These are phyloP conservation scores for Globodera ellingtonae DNA, from an alignment of 1,140 invertebrate genomes.

Conservation along the genomic window DNA sequence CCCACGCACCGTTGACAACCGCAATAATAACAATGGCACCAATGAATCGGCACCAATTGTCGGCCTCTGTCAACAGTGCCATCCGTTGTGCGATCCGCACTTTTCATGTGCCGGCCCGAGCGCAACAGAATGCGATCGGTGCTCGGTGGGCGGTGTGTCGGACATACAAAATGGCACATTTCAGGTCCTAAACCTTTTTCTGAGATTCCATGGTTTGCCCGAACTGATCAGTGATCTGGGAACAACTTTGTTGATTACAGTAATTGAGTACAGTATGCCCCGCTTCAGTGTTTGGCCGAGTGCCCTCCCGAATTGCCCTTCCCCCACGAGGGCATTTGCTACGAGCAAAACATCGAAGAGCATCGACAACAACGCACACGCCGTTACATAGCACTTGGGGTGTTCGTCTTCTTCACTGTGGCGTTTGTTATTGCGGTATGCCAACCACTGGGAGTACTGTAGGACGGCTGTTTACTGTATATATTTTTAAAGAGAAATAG, in stretches of 20 bases:
- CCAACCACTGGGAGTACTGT: background rate
- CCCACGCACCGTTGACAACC: background rate
- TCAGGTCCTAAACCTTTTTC: background rate
- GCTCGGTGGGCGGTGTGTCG: constrained; percentile 38
- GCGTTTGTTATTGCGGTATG: constrained; percentile 38
- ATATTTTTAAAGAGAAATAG: too few relatives aligned
- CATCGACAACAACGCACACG: background rate
- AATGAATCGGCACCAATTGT: constrained; percentile 7
- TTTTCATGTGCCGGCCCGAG: constrained; percentile 36
- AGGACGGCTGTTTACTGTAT: too few relatives aligned
- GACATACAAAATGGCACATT: constrained; percentile 29
- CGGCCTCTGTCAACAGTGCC: constrained; percentile 41
- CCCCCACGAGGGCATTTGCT: constrained; percentile 39
- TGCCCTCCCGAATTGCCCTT: constrained; percentile 45
- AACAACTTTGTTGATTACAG: background rate
- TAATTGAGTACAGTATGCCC: too few relatives aligned
- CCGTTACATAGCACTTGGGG: constrained; percentile 17
- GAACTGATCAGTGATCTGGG: background rate
- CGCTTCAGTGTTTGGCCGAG: constrained; percentile 31
- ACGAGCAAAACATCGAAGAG: constrained; percentile 21
- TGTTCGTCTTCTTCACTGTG: constrained; percentile 29
- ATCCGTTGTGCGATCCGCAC: constrained; percentile 39
- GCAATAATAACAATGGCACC: background rate
- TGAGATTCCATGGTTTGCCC: background rate
- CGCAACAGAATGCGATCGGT: constrained; percentile 37